A percentile compares a stretch with the other conserved stretches of the same genome.
Conservation (phyloP, 2,797 vertebrate genomes). For the Centroberyx gerrardi region DNA sequence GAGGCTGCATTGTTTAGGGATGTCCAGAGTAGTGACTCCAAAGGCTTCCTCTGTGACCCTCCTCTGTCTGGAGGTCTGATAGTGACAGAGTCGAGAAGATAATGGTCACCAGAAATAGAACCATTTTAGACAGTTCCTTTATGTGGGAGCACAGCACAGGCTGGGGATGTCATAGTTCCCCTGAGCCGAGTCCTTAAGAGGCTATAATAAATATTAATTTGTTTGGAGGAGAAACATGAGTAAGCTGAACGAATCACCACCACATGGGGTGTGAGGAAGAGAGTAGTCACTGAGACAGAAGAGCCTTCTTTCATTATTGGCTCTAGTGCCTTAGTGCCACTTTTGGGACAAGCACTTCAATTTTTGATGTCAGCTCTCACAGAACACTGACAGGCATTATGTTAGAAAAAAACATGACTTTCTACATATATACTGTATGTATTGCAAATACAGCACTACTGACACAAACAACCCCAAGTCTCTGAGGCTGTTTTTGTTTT, state of each 20-base stretch:
- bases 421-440: neutral
- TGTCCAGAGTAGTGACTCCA: constrained; percentile 59
- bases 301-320: constrained; percentile 61
- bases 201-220: constrained; percentile 79
- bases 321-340: neutral
- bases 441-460: constrained; percentile 28
- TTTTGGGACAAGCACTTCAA: constrained; percentile 29
- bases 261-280: constrained; percentile 74
- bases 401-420: constrained; percentile 24
- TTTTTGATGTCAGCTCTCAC: constrained; percentile 47
- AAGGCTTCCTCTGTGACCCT: constrained; percentile 59
- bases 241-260: constrained; percentile 73
- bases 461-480: constrained; percentile 36
- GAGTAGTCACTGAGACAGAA: constrained; percentile 62
- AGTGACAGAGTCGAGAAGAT: constrained; percentile 65
- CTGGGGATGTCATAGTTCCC: constrained; percentile 45
- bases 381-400: constrained; percentile 21
- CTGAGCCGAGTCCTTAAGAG: constrained; percentile 60
- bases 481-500: constrained; percentile 55
- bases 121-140: constrained; percentile 66
- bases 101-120: constrained; percentile 76
- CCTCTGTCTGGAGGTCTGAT: constrained; percentile 57
- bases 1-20: constrained; percentile 69
- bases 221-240: constrained; percentile 76
- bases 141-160: constrained; percentile 49